A percentile compares a stretch with the other conserved stretches of the same genome.
These are phyloP conservation scores for Tapera naevia DNA, from an alignment of 2,797 vertebrate species.

Conservation along the genomic window DNA sequence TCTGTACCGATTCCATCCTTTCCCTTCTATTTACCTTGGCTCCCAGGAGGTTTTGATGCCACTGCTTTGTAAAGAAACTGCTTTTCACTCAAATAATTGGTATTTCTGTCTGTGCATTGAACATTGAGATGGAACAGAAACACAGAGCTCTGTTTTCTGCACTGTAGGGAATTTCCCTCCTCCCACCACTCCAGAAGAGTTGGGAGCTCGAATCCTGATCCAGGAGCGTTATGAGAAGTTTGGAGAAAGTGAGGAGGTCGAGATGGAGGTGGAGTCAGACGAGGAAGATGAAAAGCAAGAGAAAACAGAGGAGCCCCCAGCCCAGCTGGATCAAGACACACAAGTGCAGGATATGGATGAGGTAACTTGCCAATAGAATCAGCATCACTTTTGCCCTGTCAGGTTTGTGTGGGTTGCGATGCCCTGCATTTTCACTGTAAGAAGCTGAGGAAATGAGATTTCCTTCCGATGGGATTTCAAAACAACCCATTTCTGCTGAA, in stretches of 20 bases:
- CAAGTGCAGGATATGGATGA: constrained; percentile 99
- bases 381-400: fast-evolving
- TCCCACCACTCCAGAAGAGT: constrained; percentile 94
- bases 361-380: constrained; percentile 66
- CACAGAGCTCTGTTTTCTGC: background rate
- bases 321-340: constrained; percentile 95
- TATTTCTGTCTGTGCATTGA: background rate
- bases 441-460: background rate
- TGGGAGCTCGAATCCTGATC: constrained; percentile 96
- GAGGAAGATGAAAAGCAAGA: constrained; percentile 91
- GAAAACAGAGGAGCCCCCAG: constrained; percentile 79
- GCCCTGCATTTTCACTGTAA: background rate
- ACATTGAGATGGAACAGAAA: background rate
- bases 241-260: constrained; percentile 97
- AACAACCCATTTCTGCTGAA: background rate
- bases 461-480: background rate
- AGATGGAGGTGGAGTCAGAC: constrained; percentile 99
- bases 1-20: background rate
- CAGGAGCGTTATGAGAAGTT: constrained; percentile 99
- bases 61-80: background rate
- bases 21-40: background rate
- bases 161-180: constrained; percentile 95
- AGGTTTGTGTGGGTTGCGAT: background rate
- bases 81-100: background rate
- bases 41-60: background rate